Percentiles rank a stretch among this genome's conserved stretches.
These are phyloP conservation scores for Magallana angulata DNA, from an alignment of 1,140 invertebrate genomes.

Conservation along the genomic window DNA sequence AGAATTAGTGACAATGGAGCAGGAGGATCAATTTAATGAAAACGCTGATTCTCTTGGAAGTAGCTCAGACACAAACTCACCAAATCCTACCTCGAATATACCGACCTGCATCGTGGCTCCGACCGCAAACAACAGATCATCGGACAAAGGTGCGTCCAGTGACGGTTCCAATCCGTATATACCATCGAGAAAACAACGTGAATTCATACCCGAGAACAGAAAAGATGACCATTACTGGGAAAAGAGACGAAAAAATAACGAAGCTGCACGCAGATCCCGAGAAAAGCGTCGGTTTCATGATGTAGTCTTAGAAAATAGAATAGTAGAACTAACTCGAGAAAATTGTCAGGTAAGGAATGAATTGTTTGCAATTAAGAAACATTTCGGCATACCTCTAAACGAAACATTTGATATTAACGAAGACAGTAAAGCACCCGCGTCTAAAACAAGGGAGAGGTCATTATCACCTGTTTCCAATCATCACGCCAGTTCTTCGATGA, in stretches of 20 bases:
- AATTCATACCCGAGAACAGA: conserved; percentile 97
- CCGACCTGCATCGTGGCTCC: conserved; percentile 63
- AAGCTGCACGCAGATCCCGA: conserved; percentile 94
- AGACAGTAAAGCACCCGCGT: conserved; percentile 20
- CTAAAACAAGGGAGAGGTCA: conserved; percentile 17
- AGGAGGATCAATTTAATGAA: conserved; percentile 9
- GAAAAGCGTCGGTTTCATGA: conserved; percentile 98
- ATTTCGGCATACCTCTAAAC: conserved; percentile 87
- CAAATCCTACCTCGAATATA: conserved; percentile 44
- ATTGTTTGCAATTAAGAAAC: conserved; percentile 93
- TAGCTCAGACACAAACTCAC: conserved; percentile 46
- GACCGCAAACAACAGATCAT: conserved; percentile 53
- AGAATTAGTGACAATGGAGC: conserved; percentile 17
- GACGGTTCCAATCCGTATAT: conserved; percentile 54
- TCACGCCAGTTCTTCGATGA: not conserved
- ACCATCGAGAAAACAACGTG: conserved; percentile 89
- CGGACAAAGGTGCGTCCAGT: conserved; percentile 47
- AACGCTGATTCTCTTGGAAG: conserved; percentile 3
- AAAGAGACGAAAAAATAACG: conserved; percentile 94
- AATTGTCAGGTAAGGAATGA: conserved; percentile 96
- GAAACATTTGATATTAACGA: conserved; percentile 59
- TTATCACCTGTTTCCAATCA: conserved; percentile 5
- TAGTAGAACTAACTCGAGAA: conserved; percentile 95
- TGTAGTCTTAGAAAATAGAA: conserved; percentile 95
- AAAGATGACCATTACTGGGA: conserved; percentile 99